Evolutionary conservation across 2,113 vertebrate genomes (phyloP).

Genomic region (Vidua chalybeata): DNA sequence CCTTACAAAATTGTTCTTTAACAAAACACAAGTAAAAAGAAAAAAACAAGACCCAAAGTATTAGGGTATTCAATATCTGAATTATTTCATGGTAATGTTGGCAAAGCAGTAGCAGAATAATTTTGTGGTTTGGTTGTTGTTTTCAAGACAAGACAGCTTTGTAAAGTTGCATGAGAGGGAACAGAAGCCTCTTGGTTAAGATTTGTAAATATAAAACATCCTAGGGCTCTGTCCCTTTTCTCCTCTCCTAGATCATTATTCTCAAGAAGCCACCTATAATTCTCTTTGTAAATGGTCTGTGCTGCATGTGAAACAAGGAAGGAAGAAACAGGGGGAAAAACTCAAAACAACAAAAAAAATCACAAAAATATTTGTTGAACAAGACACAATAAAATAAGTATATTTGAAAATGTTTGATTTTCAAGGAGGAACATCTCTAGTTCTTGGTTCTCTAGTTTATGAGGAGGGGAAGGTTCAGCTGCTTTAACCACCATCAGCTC

Average conservation of each 20-base stretch:
- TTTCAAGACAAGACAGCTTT: neutral
- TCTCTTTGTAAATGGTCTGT: neutral
- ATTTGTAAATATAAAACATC: neutral
- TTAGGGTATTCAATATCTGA: neutral
- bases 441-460: neutral
- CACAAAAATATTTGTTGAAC: neutral
- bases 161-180: neutral
- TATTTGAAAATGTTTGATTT: neutral
- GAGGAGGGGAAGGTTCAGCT: neutral
- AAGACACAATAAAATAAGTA: neutral
- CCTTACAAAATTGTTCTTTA: neutral
- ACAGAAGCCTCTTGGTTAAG: neutral
- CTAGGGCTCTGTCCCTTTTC: neutral
- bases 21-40: neutral
- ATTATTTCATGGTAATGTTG: neutral
- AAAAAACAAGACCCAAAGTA: neutral
- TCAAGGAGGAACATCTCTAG: neutral
- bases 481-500: neutral
- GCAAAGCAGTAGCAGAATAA: neutral
- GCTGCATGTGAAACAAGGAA: neutral
- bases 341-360: neutral
- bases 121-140: constrained; percentile 16
- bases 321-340: accelerated
- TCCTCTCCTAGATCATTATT: neutral
- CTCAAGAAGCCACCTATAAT: neutral